Evolutionary conservation across 2,888 invertebrate species (phyloP).

Genomic region (Epistrophe eligans): DNA sequence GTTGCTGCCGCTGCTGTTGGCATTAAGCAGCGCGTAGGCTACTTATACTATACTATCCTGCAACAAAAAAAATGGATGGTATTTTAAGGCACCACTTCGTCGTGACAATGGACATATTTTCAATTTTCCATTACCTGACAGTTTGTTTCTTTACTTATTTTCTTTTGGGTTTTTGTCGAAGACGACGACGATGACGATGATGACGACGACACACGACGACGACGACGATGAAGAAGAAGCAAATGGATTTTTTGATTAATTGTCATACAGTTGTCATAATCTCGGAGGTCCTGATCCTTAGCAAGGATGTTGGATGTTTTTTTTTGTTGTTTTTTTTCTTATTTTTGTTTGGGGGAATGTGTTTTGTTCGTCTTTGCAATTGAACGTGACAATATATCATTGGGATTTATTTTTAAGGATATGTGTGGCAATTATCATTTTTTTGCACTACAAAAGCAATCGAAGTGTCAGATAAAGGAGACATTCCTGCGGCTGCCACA

Average conservation of each 20-base stretch:
- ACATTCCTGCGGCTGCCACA: slow-evolving; percentile 56
- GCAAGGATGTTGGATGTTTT: slow-evolving; percentile 58
- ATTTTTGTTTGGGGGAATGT: slow-evolving; percentile 3
- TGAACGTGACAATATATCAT: slow-evolving; percentile 68
- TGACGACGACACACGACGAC: neutral
- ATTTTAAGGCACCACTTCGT: slow-evolving; percentile 44
- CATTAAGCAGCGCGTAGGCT: slow-evolving; percentile 36
- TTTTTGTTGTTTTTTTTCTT: slow-evolving; percentile 12
- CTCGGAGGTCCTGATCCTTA: slow-evolving; percentile 69
- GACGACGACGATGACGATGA: neutral
- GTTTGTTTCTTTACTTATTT: slow-evolving; percentile 28
- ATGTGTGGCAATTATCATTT: slow-evolving; percentile 72
- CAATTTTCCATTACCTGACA: slow-evolving; percentile 70
- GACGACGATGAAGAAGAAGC: slow-evolving; percentile 10
- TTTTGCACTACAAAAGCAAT: slow-evolving; percentile 67
- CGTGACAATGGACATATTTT: slow-evolving; percentile 72
- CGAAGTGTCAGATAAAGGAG: slow-evolving; percentile 69
- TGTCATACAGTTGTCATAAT: slow-evolving; percentile 74
- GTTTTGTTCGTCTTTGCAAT: slow-evolving; percentile 58
- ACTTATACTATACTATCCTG: slow-evolving; percentile 14
- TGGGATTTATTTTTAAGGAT: slow-evolving; percentile 73
- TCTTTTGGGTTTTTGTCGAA: neutral
- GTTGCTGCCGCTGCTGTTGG: slow-evolving; percentile 50
- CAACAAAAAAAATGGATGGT: slow-evolving; percentile 34
- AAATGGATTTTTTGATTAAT: slow-evolving; percentile 68